These are phyloP conservation scores for Ridgeia piscesae DNA, from an alignment of 1,140 invertebrate species.

Conservation along the genomic window DNA sequence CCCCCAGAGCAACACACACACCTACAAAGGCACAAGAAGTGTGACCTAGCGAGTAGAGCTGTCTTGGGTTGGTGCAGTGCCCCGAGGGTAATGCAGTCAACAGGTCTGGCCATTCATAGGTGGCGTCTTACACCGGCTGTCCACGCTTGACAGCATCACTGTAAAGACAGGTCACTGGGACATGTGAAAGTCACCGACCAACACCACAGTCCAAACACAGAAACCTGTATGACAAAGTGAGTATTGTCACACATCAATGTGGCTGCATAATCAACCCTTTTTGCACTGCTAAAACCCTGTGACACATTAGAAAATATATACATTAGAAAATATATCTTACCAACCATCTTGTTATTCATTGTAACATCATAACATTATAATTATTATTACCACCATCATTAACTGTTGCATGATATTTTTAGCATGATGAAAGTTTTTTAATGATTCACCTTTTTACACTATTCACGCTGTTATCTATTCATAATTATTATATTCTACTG, in stretches of 20 bases:
- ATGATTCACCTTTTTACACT: no score
- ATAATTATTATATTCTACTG: no score
- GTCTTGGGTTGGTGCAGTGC: not conserved
- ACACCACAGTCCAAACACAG: not conserved
- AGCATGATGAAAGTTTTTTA: no score
- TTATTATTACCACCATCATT: no score
- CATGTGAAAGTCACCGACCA: not conserved
- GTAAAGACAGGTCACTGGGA: not conserved
- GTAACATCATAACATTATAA: not conserved
- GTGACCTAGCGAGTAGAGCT: not conserved
- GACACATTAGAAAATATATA: no score
- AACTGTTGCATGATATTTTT: no score
- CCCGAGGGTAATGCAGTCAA: not conserved
- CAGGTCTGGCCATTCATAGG: not conserved
- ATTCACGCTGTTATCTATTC: no score
- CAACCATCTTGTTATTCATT: not conserved
- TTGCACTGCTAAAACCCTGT: no score
- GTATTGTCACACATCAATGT: not conserved
- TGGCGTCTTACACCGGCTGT: not conserved
- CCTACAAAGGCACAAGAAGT: not conserved
- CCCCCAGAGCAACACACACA: not conserved
- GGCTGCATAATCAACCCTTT: no score
- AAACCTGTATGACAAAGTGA: not conserved
- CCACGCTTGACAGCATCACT: not conserved
- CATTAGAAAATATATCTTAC: no score